Base-by-base conservation (phyloP, 2,797 vertebrate genomes). In the Rhodeus uyekii region DNA sequence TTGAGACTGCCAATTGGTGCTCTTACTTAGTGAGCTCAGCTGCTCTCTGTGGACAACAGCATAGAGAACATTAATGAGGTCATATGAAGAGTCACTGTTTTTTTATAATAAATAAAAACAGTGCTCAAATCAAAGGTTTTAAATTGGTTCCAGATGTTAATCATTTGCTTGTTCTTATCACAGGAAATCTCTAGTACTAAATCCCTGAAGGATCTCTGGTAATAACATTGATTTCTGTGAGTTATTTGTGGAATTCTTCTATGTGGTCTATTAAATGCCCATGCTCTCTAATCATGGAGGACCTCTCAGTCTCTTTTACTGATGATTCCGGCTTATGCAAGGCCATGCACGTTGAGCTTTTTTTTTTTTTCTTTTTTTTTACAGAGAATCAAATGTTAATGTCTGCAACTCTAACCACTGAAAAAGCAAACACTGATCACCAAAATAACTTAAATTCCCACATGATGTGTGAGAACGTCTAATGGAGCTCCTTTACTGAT, bases 251-350 rank as follows among this genome's bases (percentile, higher is more conserved):
- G 16, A 71, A 81, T 50, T 76, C 73, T 86, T 38, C 32, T 34
- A 44, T 13, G 58, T 19, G 38, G 29, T 84, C 50, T 72, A 63
- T 79, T 63, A 84, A 46, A 74, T 67, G 61, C 2, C 29, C 24
- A 76, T 32, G 63, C 24, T 76, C 32, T 44, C 55, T 64, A 48
- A 46, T 74, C 76, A 42, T 42, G 12, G 10, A 81, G 63, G 32
- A 60, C 63, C 36, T 86, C 80, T 84, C 79, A 83, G 82, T 83
- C 48, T 76, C 38, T 79, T 64, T 39, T 75, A 71, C 58, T 87
- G 61, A 88, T 87, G 73, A 72, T 76, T 61, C 8, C 22, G 14
- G 36, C 78, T 78, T 63, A 71, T 74, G 65, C 46, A 69, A 86
- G 79, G 60, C 80, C 78, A 63, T 61, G 74, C 67, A 77, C 53